phyloP scores from a whole-genome alignment of 2,113 vertebrate species.

The Otus sunia region DNA sequence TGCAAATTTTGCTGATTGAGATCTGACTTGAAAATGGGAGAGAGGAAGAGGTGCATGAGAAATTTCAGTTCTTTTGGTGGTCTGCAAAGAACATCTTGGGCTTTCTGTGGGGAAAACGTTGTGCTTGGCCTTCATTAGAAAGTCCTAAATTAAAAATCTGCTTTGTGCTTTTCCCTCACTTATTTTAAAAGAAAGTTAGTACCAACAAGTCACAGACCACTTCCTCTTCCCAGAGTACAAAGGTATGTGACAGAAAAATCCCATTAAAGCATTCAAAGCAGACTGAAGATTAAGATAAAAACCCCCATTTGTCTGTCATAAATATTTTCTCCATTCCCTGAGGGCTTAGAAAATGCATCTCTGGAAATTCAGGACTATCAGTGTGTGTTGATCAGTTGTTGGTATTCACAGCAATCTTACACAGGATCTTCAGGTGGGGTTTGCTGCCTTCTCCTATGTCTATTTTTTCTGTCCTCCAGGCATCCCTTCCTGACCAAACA shows the following conservation, averaged over 20 bases:
- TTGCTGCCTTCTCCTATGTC: not conserved
- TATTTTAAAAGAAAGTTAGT: not conserved
- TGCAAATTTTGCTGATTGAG: not conserved
- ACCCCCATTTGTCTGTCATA: not conserved
- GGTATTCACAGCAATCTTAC: constrained; percentile 40
- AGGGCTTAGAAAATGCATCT: not conserved
- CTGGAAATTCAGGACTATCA: not conserved
- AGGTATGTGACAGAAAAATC: constrained; percentile 22
- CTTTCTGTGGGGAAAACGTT: not conserved
- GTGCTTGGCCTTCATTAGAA: not conserved
- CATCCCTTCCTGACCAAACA: not conserved
- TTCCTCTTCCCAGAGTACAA: not conserved
- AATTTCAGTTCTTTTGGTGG: not conserved
- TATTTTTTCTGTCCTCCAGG: not conserved
- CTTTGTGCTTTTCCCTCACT: not conserved
- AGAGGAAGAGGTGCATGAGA: not conserved
- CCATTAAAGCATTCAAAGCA: not conserved
- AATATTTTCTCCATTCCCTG: constrained; percentile 45
- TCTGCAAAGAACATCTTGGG: not conserved
- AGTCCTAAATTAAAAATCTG: not conserved
- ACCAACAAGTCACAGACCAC: not conserved
- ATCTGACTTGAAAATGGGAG: not conserved
- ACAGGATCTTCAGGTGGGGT: not conserved
- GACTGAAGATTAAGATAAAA: constrained; percentile 51
- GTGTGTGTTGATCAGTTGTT: constrained; percentile 18